Conservation (phyloP, 2,113 vertebrate genomes). For the Pogonocichla stellata region DNA sequence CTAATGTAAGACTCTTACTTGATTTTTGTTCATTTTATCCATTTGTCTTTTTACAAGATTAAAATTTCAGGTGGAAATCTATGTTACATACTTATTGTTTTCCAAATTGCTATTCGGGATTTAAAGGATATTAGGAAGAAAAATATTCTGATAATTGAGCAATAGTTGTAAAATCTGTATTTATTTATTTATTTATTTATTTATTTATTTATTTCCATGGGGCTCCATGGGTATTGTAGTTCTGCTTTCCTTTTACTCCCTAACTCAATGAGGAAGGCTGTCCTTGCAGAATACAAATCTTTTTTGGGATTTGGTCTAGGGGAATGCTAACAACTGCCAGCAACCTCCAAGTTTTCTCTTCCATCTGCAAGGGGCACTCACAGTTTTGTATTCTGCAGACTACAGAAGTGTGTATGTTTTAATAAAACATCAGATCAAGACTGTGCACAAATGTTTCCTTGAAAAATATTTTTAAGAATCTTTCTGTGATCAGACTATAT, state of each 20-base stretch:
- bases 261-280: background rate
- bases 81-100: background rate
- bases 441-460: background rate
- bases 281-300: background rate
- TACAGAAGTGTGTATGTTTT: background rate
- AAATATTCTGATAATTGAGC: background rate
- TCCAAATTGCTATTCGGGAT: background rate
- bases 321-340: background rate
- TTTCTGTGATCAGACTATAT: background rate
- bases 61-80: background rate
- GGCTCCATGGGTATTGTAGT: background rate
- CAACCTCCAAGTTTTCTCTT: background rate
- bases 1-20: background rate
- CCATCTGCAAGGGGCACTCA: background rate
- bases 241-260: background rate
- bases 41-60: background rate
- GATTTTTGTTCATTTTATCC: background rate
- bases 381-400: background rate
- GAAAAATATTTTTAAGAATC: background rate
- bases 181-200: background rate
- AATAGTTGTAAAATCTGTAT: background rate
- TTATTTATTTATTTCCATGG: background rate
- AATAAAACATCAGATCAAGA: background rate
- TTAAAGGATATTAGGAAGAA: background rate
- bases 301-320: background rate